Evolutionary conservation across 2,888 invertebrate genomes (phyloP).

Genomic region (Hemistola chrysoprasaria): DNA sequence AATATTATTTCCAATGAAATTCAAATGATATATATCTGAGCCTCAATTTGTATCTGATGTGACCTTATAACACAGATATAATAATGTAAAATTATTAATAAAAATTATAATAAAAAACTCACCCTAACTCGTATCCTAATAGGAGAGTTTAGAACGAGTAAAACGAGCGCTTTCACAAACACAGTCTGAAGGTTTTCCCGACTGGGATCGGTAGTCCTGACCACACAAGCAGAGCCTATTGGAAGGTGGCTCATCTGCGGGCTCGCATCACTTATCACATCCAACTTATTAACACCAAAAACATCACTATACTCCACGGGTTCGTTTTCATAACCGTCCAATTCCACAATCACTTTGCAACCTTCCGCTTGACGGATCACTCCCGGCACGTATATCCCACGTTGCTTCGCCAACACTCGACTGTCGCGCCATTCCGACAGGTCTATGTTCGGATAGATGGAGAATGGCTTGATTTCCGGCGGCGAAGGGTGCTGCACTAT

Average conservation of each 20-base stretch:
- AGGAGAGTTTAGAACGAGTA: constrained; percentile 71
- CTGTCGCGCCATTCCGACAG: constrained; percentile 97
- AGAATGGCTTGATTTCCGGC: constrained; percentile 76
- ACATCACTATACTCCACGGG: constrained; percentile 89
- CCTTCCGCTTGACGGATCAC: constrained; percentile 89
- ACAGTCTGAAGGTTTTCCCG: constrained; percentile 85
- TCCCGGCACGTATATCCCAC: constrained; percentile 92
- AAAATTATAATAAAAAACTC: constrained; percentile 33
- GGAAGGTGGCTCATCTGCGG: constrained; percentile 92
- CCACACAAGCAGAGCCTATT: constrained; percentile 91
- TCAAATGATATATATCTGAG: too few species aligned
- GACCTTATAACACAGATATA: neutral
- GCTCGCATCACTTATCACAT: constrained; percentile 96
- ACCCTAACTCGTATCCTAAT: constrained; percentile 77
- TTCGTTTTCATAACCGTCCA: constrained; percentile 89
- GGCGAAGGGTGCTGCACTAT: constrained; percentile 77
- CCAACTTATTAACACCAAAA: constrained; percentile 89
- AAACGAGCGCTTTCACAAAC: constrained; percentile 93
- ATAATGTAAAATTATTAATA: too few species aligned
- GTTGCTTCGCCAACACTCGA: constrained; percentile 93
- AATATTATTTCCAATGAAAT: too few species aligned
- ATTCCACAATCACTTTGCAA: constrained; percentile 89
- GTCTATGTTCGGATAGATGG: constrained; percentile 86
- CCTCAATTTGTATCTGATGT: too few species aligned
- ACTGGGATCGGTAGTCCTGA: constrained; percentile 83